Evolutionary conservation across 2,888 invertebrate species (phyloP).

Genomic region (Drosophila falleni): DNA sequence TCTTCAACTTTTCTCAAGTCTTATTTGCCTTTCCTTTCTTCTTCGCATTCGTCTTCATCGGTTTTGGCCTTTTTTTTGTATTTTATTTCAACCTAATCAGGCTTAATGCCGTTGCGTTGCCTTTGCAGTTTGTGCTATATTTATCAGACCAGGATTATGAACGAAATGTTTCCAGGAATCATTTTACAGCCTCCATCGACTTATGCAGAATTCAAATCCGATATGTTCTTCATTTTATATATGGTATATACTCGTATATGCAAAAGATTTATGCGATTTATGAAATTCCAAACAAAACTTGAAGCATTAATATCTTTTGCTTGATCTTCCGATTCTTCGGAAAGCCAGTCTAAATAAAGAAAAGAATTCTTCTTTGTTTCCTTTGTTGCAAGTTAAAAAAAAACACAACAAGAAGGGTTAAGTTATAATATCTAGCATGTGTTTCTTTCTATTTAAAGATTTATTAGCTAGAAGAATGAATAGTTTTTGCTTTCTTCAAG

Average conservation of each 20-base stretch:
- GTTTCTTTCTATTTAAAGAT: constrained; percentile 2
- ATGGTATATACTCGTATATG: constrained; percentile 12
- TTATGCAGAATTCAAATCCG: constrained; percentile 51
- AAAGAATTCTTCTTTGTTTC: constrained; percentile 4
- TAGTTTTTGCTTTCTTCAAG: background rate
- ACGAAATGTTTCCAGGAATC: constrained; percentile 44
- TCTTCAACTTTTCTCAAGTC: constrained; percentile 37
- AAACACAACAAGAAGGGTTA: background rate
- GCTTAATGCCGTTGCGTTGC: constrained; percentile 70
- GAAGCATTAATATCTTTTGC: constrained; percentile 24
- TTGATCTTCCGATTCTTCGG: constrained; percentile 15
- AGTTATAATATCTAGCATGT: background rate
- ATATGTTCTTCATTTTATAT: constrained; percentile 35
- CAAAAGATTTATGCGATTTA: constrained; percentile 53
- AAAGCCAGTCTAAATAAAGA: constrained; percentile 20
- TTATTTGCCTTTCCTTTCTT: constrained; percentile 28
- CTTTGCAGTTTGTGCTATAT: constrained; percentile 31
- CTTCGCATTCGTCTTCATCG: constrained; percentile 6
- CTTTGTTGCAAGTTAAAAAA: background rate
- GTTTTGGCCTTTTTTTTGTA: background rate
- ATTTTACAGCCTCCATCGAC: constrained; percentile 40
- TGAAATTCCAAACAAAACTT: constrained; percentile 27
- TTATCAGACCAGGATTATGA: constrained; percentile 42
- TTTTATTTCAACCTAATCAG: constrained; percentile 62
- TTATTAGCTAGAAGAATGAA: background rate